Base-by-base conservation (phyloP, 2,888 invertebrate species). In the Pachymerium ferrugineum region DNA sequence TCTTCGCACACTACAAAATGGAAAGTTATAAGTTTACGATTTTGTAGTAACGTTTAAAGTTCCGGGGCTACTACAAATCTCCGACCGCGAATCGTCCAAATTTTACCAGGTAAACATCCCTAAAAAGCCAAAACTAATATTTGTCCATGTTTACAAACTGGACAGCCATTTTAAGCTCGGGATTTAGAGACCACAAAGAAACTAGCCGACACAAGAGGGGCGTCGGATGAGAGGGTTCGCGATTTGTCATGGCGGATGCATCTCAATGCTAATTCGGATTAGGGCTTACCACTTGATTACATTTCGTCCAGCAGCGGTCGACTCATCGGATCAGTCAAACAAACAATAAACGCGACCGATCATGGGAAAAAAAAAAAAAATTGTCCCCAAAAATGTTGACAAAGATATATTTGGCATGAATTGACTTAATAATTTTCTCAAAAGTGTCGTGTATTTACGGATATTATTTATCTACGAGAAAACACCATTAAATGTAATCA, bases 251-350 rank as follows among this genome's bases (percentile, higher is more conserved):
- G 62, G 62, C 28, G 25, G 62, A 25, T 62, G 62, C 10, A 10
- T 62, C 62, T 62, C 25, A 62, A 62, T 62, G 62, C 62, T 62
- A 62, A 62, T 62, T 62, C 62, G 62, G 62, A 62, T 62, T 62
- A 62, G 62, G 62, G 62, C 28, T 62, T 62, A 62, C 62, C 62
- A 62, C 62, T 62, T 62, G 62, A 62, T 62, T 62, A 62, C 25
- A 62, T 62, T 62, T 62, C 62, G 62, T 62, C 62, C 62, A 25
- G 62, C 62, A 62, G 62, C 62, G 62, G 62, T 62, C 62, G 62
- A 62, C 62, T 62, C 62, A 62, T 62, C 62, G 62, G 62, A 62
- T 62, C 62, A 62, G 62, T 62, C 62, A 62, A 28, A 62, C 62
- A 62, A 62, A 62, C 62, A 62, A 62, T 62, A 28, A 28, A 14